Conservation (phyloP, 2,888 invertebrate species). For the Creontiades dilutus region DNA sequence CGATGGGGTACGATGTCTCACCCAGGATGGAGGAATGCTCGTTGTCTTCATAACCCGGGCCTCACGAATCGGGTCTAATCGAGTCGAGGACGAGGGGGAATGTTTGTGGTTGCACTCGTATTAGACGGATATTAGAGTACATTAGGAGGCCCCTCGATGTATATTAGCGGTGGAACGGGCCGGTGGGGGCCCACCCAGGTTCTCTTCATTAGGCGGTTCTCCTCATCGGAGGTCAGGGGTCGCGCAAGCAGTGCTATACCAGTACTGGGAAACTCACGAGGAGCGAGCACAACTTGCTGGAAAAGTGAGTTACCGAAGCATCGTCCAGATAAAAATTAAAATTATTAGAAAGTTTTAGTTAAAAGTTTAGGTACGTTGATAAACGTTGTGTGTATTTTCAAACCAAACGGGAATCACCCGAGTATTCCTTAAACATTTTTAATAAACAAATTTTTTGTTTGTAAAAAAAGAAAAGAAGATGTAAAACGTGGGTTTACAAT, state of each 20-base stretch:
- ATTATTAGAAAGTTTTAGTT: too few species aligned
- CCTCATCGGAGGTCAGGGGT: constrained; percentile 23
- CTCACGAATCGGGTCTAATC: constrained; percentile 67
- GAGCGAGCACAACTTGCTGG: not conserved
- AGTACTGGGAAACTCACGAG: not conserved
- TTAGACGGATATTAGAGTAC: constrained; percentile 70
- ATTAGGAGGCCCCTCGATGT: constrained; percentile 63
- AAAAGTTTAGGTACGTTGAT: too few species aligned
- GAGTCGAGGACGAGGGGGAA: constrained; percentile 51
- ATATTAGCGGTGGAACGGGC: constrained; percentile 63
- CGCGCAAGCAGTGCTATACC: not conserved
- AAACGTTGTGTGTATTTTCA: too few species aligned
- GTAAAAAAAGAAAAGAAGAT: too few species aligned
- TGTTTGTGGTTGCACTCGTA: constrained; percentile 59
- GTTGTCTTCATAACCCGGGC: constrained; percentile 49
- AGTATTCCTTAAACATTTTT: too few species aligned
- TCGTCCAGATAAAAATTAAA: too few species aligned
- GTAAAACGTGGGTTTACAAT: too few species aligned
- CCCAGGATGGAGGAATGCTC: constrained; percentile 1
- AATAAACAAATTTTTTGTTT: too few species aligned
- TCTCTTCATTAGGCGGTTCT: constrained; percentile 63
- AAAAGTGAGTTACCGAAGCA: too few species aligned
- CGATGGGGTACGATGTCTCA: constrained; percentile 20
- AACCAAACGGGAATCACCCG: too few species aligned
- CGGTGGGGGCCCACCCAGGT: constrained; percentile 63